Conservation (phyloP, 1,140 invertebrate genomes). For the Berghia stephanieae region DNA sequence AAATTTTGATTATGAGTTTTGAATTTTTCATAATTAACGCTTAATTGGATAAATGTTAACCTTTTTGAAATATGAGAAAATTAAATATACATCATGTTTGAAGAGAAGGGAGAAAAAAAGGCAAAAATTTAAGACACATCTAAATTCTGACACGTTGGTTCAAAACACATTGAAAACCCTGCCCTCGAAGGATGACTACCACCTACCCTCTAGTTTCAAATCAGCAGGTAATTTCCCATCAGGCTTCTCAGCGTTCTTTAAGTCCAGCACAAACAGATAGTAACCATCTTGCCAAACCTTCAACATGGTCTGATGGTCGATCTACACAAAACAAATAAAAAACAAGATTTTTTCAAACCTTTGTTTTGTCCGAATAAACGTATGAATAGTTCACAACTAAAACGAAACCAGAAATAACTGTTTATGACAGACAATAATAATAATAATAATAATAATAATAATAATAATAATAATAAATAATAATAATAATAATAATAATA, state of each 20-base stretch:
- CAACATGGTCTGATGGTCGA: conserved; percentile 41
- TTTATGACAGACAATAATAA: background rate
- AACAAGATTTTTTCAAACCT: background rate
- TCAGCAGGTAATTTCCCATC: conserved; percentile 10
- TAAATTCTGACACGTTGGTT: too few relatives aligned
- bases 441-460: too few relatives aligned
- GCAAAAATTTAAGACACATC: too few relatives aligned
- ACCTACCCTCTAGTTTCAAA: conserved; percentile 40
- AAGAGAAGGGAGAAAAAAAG: too few relatives aligned
- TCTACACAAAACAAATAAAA: conserved; percentile 31
- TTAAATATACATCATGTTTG: too few relatives aligned
- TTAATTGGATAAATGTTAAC: too few relatives aligned
- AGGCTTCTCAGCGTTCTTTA: conserved; percentile 31
- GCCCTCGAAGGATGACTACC: background rate
- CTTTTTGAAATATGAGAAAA: too few relatives aligned
- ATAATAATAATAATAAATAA: too few relatives aligned
- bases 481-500: too few relatives aligned
- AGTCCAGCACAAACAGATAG: conserved; percentile 67
- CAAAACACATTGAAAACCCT: too few relatives aligned
- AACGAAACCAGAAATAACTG: background rate
- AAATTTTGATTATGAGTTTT: too few relatives aligned
- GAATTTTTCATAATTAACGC: too few relatives aligned
- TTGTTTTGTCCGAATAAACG: background rate
- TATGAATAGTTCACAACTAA: background rate
- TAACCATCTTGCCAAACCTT: conserved; percentile 65